These are phyloP conservation scores for Trigoniulus corallinus DNA, from an alignment of 1,140 invertebrate genomes.

Conservation along the genomic window DNA sequence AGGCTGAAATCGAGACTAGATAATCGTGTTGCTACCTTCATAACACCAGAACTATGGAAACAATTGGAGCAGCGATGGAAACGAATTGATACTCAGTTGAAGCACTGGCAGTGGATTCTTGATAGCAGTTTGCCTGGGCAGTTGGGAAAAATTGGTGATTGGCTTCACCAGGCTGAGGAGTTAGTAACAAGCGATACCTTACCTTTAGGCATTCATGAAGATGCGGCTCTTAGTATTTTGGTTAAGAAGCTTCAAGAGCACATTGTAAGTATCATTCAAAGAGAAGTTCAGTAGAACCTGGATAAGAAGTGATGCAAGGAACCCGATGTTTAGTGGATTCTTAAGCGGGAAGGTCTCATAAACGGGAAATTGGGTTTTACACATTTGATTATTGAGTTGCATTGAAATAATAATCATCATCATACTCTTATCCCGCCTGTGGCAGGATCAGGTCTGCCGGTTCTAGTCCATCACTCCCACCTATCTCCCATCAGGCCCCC, in stretches of 20 bases:
- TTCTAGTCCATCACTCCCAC: no score
- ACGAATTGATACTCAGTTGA: constrained; percentile 35
- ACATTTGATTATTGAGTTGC: no score
- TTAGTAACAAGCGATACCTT: constrained; percentile 58
- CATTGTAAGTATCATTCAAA: constrained; percentile 28
- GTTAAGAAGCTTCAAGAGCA: constrained; percentile 77
- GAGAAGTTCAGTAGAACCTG: not conserved
- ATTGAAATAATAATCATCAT: no score
- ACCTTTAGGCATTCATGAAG: constrained; percentile 52
- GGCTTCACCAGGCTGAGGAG: constrained; percentile 71
- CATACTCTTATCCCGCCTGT: no score
- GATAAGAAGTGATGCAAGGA: not conserved
- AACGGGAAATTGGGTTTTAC: not conserved
- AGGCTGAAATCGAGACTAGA: constrained; percentile 10
- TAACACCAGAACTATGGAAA: constrained; percentile 13
- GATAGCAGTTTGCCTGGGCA: constrained; percentile 67
- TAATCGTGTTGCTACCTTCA: constrained; percentile 1
- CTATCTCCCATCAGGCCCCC: no score
- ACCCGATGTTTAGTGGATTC: no score
- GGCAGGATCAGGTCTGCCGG: no score
- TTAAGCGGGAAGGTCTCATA: not conserved
- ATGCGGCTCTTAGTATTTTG: constrained; percentile 68
- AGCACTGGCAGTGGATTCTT: constrained; percentile 66
- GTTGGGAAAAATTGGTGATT: constrained; percentile 67
- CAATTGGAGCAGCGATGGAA: constrained; percentile 15